Conservation (phyloP, 1,140 invertebrate species). For the Drosophila busckii region DNA sequence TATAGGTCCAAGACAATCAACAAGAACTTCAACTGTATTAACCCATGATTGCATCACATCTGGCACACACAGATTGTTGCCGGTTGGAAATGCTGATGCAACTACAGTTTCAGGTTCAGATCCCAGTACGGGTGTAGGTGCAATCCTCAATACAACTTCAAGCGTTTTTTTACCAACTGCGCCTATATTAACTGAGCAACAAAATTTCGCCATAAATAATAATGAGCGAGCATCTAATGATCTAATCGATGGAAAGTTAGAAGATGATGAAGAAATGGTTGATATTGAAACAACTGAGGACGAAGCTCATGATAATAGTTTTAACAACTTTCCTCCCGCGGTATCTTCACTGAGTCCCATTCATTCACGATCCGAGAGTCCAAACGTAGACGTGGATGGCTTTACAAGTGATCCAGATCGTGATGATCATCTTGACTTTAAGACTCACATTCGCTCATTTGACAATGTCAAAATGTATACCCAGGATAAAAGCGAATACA, state of each 20-base stretch:
- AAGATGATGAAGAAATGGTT: constrained; percentile 82
- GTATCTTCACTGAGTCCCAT: constrained; percentile 17
- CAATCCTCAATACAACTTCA: neutral
- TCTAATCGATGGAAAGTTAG: neutral
- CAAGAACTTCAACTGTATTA: constrained; percentile 78
- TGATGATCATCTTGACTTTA: constrained; percentile 43
- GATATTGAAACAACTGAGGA: constrained; percentile 83
- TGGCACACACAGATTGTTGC: constrained; percentile 11
- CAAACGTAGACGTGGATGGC: constrained; percentile 47
- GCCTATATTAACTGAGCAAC: constrained; percentile 12
- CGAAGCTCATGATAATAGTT: constrained; percentile 35
- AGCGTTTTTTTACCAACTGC: constrained; percentile 17
- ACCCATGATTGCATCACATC: constrained; percentile 41
- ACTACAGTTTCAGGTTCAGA: too few species aligned
- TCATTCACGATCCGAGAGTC: constrained; percentile 27
- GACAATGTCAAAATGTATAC: constrained; percentile 13
- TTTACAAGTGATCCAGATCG: constrained; percentile 49
- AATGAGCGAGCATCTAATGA: constrained; percentile 17
- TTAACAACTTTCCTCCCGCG: constrained; percentile 8
- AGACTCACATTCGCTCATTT: constrained; percentile 28
- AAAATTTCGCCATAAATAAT: constrained; percentile 1
- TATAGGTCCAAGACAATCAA: constrained; percentile 67
- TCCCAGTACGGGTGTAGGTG: neutral
- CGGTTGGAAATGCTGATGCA: too few species aligned
- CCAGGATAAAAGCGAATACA: constrained; percentile 8